Conservation (phyloP, 1,140 invertebrate genomes). For the Acromyrmex heyeri region DNA sequence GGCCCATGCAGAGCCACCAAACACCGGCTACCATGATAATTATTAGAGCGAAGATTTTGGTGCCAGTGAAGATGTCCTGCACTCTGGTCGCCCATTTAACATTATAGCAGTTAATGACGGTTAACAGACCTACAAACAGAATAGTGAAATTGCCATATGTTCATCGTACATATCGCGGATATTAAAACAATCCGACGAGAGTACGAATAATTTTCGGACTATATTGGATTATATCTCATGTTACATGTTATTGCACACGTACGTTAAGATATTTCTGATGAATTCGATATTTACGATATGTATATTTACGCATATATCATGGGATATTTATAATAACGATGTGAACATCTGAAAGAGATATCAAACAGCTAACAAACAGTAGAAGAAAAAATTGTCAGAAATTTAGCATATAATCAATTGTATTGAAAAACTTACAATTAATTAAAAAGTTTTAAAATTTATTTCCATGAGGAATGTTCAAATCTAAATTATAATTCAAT, state of each 20-base stretch:
- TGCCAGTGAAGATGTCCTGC: constrained; percentile 96
- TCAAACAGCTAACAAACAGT: not conserved
- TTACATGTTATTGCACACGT: not conserved
- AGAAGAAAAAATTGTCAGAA: not conserved
- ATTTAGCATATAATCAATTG: not conserved
- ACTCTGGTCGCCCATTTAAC: constrained; percentile 95
- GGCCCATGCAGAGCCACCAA: constrained; percentile 91
- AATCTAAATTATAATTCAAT: no score
- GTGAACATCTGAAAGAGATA: not conserved
- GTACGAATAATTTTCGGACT: not conserved
- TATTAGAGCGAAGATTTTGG: constrained; percentile 94
- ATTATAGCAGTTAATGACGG: constrained; percentile 95
- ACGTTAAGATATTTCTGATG: constrained; percentile 13
- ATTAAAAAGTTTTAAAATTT: not conserved
- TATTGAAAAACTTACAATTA: not conserved
- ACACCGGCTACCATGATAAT: constrained; percentile 94
- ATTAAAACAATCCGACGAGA: not conserved
- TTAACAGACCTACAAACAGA: constrained; percentile 89
- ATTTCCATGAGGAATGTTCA: no score
- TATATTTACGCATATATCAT: not conserved
- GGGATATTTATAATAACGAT: not conserved
- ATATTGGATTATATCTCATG: not conserved
- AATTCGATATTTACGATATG: no score
- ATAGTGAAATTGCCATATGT: constrained; percentile 19
- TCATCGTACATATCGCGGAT: not conserved